A percentile compares a stretch with the other conserved stretches of the same genome.
phyloP scores from a whole-genome alignment of 2,797 vertebrate species.

The Poecile montanus region DNA sequence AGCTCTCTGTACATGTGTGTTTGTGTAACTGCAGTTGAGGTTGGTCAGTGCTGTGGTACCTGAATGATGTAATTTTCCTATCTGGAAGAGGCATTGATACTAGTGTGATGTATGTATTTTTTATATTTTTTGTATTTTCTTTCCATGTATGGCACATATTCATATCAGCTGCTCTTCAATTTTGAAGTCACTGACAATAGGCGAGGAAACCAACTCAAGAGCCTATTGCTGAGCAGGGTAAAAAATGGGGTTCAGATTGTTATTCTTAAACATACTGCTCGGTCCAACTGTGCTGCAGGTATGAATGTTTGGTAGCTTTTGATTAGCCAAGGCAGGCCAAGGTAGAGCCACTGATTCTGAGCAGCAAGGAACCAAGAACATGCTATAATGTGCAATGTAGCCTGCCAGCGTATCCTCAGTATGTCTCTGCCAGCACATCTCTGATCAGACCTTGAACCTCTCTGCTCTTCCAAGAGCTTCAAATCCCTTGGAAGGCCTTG shows the following conservation, averaged over 20 bases:
- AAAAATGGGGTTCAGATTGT: neutral
- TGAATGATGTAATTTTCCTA: neutral
- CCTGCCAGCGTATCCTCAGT: neutral
- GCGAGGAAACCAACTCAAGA: neutral
- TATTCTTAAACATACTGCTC: neutral
- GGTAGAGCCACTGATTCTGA: neutral
- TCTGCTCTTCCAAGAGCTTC: neutral
- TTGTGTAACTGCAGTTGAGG: neutral
- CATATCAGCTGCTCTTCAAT: neutral
- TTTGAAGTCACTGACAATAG: neutral
- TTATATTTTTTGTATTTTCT: neutral
- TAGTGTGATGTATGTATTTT: no score
- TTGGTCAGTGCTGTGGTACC: neutral
- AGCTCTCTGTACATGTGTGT: neutral
- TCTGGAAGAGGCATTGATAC: neutral
- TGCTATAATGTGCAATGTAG: neutral
- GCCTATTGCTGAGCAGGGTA: neutral
- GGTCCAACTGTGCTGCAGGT: neutral
- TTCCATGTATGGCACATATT: accelerated
- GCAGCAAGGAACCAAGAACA: neutral
- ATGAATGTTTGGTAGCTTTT: neutral
- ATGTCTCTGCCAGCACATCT: neutral
- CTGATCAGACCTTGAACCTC: neutral
- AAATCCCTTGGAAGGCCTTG: neutral
- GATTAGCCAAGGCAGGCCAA: neutral